These are phyloP conservation scores for Prunella strophiata DNA, from an alignment of 2,797 vertebrate species.

Conservation along the genomic window DNA sequence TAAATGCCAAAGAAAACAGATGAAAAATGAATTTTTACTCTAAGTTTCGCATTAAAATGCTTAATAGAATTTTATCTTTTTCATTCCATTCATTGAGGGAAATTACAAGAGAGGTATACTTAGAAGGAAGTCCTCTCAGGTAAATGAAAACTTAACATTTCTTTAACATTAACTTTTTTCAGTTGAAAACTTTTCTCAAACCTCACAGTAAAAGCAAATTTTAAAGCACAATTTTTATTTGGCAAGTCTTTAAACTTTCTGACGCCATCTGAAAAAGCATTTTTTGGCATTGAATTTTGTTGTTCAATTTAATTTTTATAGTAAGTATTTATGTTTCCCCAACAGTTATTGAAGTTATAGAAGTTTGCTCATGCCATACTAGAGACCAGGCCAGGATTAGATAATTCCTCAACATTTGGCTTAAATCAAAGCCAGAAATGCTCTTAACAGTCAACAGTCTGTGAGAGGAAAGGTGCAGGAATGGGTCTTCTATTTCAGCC, in stretches of 20 bases:
- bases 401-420: not conserved
- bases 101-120: not conserved
- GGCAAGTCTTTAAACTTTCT: not conserved
- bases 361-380: not conserved
- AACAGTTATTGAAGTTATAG: not conserved
- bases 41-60: not conserved
- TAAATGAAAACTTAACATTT: not conserved
- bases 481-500: not conserved
- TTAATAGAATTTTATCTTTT: not conserved
- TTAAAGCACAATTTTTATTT: not conserved
- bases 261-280: not conserved
- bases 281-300: not conserved
- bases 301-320: not conserved
- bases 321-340: not conserved
- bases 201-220: rapidly evolving
- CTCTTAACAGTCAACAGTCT: not conserved
- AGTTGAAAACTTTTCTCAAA: not conserved
- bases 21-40: not conserved
- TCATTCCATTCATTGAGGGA: not conserved
- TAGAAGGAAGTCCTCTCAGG: not conserved
- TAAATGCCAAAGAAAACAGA: not conserved
- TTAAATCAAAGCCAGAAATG: not conserved
- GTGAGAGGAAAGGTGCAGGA: not conserved
- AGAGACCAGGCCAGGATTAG: not conserved
- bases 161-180: not conserved